Evolutionary conservation across 2,797 vertebrate species (phyloP), one percentile per base, ranked within the genome.

Genomic region (Columba guinea): DNA sequence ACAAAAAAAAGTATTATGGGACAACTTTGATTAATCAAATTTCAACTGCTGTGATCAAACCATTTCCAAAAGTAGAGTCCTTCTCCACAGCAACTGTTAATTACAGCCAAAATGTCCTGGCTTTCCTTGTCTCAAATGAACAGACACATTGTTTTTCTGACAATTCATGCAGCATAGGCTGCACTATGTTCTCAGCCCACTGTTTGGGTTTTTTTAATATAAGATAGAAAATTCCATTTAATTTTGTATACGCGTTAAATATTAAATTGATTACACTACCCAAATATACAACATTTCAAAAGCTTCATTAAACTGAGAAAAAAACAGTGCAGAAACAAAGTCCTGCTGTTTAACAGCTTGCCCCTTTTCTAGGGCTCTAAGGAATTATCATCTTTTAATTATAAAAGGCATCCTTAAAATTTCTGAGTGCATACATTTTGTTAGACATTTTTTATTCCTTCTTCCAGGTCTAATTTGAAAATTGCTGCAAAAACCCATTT

Each of bases 391-490:
- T 89, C 13, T 94, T 91, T 75, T 89, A 96, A 79, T 91, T 46
- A 48, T 96, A 97, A 86, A 98, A 98, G 79, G 91, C 71, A 5
- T 97, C 97, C 91, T 98, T 98, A 91, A 98, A 98, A 76, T 89
- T 97, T 82, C 75, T 91, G 74, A 98, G 97, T 67, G 97, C 94
- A 60, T 96, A 95, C 76, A 98, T 83, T 97, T 85, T 93, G 96
- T 80, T 97, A 96, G 68, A 98, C 94, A 93, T 97, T 98, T 96
- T 99, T 96, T 11, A 98, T 94, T 48, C 98, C 98, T 81, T 98
- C 98, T 97, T 98, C 98, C 28, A 98, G 90, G 90, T 98, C 98
- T 98, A 98, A 98, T 97, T 98, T 98, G 64, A 98, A 99, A 94
- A 98, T 97, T 74, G 98, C 98, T 67, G 17, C 20, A 11, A 65